A percentile compares a stretch with the other conserved stretches of the same genome.
phyloP scores from a whole-genome alignment of 2,113 vertebrate genomes.

The Melanostigma gelatinosum region DNA sequence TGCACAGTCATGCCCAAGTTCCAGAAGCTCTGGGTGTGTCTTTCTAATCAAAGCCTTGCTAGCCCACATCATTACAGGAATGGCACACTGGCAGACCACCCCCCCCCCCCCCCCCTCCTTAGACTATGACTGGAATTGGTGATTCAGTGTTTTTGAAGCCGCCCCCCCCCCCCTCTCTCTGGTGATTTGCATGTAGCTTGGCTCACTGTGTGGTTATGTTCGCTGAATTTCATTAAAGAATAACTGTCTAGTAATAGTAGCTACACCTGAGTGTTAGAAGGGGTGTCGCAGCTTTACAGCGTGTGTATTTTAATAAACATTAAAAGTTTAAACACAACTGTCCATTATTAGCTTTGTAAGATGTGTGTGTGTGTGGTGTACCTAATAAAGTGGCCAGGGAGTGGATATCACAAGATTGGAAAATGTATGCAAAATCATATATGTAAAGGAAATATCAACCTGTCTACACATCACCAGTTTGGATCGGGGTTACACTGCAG shows the following conservation, averaged over 20 bases:
- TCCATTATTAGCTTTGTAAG: neutral
- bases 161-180: neutral
- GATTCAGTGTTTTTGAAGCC: slow-evolving; percentile 55
- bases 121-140: slow-evolving; percentile 56
- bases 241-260: neutral
- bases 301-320: neutral
- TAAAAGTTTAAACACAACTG: neutral
- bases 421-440: neutral
- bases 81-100: slow-evolving; percentile 54
- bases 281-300: neutral
- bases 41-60: slow-evolving; percentile 69
- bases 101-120: neutral
- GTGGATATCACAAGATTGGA: neutral
- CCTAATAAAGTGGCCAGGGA: neutral
- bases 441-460: neutral
- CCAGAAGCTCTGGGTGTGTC: slow-evolving; percentile 72
- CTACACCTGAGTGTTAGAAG: neutral
- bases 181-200: neutral
- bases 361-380: neutral
- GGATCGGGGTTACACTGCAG: neutral
- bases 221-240: slow-evolving; percentile 18
- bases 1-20: slow-evolving; percentile 67
- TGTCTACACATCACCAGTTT: neutral
- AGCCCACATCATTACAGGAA: slow-evolving; percentile 78
- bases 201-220: slow-evolving; percentile 16